Evolutionary conservation across 1,140 invertebrate species (phyloP), one percentile per base, ranked within the genome.

Genomic region (Trachymyrmex septentrionalis): DNA sequence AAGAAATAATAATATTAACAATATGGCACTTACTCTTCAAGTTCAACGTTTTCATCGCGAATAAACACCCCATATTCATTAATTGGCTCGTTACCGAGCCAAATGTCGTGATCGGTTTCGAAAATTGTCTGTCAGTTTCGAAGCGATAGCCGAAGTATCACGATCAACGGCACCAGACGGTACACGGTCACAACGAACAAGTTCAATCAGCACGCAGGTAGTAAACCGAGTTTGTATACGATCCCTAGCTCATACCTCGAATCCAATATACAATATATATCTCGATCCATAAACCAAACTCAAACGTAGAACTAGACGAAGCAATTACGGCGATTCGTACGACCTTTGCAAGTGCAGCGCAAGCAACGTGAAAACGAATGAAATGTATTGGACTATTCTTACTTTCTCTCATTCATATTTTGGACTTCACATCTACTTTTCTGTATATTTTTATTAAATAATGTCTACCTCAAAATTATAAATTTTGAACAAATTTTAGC

Each of bases 251-350:
- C 44, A 59, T 78, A 89, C 85, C 89, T 89, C 86, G 82, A 78
- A 90, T 89, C 84, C 85, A 38, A 57, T 64, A 82, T 59, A 76
- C 76, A 75, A 71, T 86, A 89, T 89, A 71, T 86, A 89, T 89
- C 69, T 67, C 50, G 71, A 89, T 86, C 76, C 61, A 86, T 86
- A 76, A 73, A 69, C 85, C 19, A 77, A 53, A 19, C 38, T 73
- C 85, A 87, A 87, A 87, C 34, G 75, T 81, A 55, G 85, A 86
- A 76, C 76, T n/a, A 87, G 44, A 82, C 64, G 57, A 89, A 44
- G 77, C 88, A 90, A 90, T 89, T 90, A 90, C 72, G 86, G 53
- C 24, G 38, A 50, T 24, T 71, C 38, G 55, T 55, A 55, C 38
- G 67, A 55, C 73, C 80, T 73, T 73, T 73, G 69, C 55, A 55